Evolutionary conservation across 2,888 invertebrate species (phyloP).

Genomic region (Noctua comes): DNA sequence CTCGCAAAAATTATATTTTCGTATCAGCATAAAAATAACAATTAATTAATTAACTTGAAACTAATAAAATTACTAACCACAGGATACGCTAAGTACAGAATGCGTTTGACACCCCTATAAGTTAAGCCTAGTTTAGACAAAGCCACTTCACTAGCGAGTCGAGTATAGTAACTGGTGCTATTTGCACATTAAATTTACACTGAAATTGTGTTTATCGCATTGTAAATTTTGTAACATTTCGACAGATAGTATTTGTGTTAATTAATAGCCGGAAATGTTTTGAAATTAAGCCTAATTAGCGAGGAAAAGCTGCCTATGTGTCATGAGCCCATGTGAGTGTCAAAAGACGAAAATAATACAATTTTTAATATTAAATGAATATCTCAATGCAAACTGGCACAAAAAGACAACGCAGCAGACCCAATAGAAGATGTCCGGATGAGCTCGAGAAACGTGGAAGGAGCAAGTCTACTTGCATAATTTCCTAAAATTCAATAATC

Average conservation of each 20-base stretch:
- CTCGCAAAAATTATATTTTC: too few species aligned
- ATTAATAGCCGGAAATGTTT: not conserved
- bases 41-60: not conserved
- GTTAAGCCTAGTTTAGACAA: slow-evolving; percentile 24
- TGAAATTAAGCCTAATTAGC: not conserved
- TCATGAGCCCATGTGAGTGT: too few species aligned
- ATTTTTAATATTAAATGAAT: not conserved
- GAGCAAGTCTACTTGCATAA: too few species aligned
- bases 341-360: too few species aligned
- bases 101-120: slow-evolving; percentile 45
- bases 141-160: not conserved
- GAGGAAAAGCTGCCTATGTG: not conserved
- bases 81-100: not conserved
- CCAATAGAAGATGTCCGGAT: not conserved
- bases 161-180: slow-evolving; percentile 14
- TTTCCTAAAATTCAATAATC: not conserved
- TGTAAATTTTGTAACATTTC: slow-evolving; percentile 18
- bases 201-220: not conserved
- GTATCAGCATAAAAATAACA: too few species aligned
- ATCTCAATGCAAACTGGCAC: not conserved
- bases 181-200: slow-evolving; percentile 23
- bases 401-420: not conserved
- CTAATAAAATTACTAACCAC: not conserved
- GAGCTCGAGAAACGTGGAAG: not conserved
- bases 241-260: not conserved